Conservation (phyloP, 2,797 vertebrate species). For the Thalassophryne amazonica region DNA sequence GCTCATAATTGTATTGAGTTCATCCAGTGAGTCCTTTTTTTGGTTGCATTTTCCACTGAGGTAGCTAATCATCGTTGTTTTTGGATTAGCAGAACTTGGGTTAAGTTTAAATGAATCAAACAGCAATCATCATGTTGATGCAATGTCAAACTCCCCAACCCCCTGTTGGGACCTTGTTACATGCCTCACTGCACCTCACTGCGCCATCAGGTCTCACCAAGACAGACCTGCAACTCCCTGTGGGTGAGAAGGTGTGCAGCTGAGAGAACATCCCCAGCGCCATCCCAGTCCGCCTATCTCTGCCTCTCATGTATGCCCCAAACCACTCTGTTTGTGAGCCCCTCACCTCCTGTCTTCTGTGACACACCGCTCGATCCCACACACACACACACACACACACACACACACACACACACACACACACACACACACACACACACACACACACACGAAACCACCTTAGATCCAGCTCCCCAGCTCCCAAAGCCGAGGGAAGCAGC, state of each 20-base stretch:
- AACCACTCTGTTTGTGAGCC: conserved; percentile 40
- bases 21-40: too few relatives aligned
- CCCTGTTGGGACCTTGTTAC: background rate
- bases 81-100: too few relatives aligned
- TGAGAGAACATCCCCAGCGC: conserved; percentile 24
- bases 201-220: conserved; percentile 21
- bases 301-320: conserved; percentile 39
- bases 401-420: background rate
- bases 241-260: conserved; percentile 24
- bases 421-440: background rate
- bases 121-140: too few relatives aligned
- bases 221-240: conserved; percentile 30
- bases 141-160: too few relatives aligned
- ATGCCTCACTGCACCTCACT: conserved; percentile 3
- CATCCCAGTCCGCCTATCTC: conserved; percentile 39
- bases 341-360: conserved; percentile 32
- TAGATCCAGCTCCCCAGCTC: conserved; percentile 53
- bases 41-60: too few relatives aligned
- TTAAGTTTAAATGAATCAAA: too few relatives aligned
- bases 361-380: conserved; percentile 18
- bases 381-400: conserved; percentile 1
- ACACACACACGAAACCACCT: conserved; percentile 20
- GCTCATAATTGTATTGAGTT: too few relatives aligned
- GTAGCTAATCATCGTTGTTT: too few relatives aligned
- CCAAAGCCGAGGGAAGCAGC: conserved; percentile 71